Evolutionary conservation across 2,113 vertebrate species (phyloP).

Genomic region (Scopus umbretta): DNA sequence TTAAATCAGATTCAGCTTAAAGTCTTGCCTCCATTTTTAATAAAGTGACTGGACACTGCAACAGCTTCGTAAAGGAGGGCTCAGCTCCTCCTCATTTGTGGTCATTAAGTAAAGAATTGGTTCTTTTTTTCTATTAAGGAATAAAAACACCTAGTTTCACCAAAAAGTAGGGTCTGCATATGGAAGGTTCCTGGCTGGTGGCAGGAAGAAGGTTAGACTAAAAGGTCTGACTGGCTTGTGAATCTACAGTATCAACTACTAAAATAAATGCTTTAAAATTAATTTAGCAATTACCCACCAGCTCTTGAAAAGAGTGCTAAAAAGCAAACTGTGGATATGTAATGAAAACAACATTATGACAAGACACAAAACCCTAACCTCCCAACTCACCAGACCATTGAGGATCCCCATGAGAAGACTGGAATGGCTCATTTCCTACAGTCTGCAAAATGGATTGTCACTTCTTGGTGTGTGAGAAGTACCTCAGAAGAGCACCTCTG

Average conservation of each 20-base stretch:
- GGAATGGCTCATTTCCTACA: background rate
- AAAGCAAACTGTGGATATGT: background rate
- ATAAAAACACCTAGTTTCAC: background rate
- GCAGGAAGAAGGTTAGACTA: background rate
- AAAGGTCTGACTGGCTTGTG: background rate
- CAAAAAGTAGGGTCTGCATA: background rate
- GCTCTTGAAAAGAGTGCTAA: background rate
- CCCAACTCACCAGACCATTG: background rate
- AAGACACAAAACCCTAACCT: background rate
- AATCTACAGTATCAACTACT: background rate
- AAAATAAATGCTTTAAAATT: background rate
- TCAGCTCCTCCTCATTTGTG: background rate
- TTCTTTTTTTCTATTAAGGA: background rate
- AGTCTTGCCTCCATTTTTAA: background rate
- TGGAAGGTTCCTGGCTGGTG: background rate
- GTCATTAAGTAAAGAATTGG: background rate
- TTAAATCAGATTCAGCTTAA: background rate
- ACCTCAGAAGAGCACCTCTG: background rate
- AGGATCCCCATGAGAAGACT: background rate
- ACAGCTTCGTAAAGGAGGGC: background rate
- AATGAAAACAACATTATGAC: background rate
- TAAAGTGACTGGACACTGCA: background rate
- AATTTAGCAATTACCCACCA: background rate
- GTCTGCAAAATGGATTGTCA: background rate
- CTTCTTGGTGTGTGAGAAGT: background rate